phyloP scores from a whole-genome alignment of 2,888 invertebrate genomes.

The Coronaproctus castanopsis region DNA sequence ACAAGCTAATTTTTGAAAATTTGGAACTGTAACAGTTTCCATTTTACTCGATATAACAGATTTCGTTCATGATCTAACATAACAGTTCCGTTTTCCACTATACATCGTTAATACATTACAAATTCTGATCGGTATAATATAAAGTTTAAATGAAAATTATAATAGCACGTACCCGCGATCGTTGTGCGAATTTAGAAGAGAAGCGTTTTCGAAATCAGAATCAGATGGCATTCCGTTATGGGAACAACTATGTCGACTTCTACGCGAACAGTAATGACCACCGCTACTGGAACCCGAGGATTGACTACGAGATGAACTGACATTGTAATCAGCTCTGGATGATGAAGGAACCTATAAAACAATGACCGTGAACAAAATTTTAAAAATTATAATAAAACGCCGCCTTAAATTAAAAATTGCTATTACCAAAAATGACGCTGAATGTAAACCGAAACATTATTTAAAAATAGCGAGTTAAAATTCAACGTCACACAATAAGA shows the following conservation, averaged over 20 bases:
- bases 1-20: too few relatives aligned
- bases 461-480: too few relatives aligned
- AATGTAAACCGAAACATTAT: too few relatives aligned
- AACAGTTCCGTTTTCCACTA: too few relatives aligned
- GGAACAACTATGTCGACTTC: constrained; percentile 7
- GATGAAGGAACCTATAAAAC: constrained; percentile 8
- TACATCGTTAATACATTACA: too few relatives aligned
- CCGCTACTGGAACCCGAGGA: constrained; percentile 9
- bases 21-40: too few relatives aligned
- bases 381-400: not conserved
- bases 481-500: too few relatives aligned
- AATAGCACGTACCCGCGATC: not conserved
- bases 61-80: too few relatives aligned
- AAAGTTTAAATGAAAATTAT: too few relatives aligned
- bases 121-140: too few relatives aligned
- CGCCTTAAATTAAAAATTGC: not conserved
- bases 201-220: constrained; percentile 20
- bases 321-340: constrained; percentile 3
- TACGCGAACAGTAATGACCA: constrained; percentile 10
- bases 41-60: too few relatives aligned
- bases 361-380: not conserved
- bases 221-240: constrained; percentile 16
- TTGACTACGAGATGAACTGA: constrained; percentile 7
- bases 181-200: constrained; percentile 17
- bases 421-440: too few relatives aligned